Evolutionary conservation across 2,888 invertebrate species (phyloP).

Genomic region (Clistopyga incitator): DNA sequence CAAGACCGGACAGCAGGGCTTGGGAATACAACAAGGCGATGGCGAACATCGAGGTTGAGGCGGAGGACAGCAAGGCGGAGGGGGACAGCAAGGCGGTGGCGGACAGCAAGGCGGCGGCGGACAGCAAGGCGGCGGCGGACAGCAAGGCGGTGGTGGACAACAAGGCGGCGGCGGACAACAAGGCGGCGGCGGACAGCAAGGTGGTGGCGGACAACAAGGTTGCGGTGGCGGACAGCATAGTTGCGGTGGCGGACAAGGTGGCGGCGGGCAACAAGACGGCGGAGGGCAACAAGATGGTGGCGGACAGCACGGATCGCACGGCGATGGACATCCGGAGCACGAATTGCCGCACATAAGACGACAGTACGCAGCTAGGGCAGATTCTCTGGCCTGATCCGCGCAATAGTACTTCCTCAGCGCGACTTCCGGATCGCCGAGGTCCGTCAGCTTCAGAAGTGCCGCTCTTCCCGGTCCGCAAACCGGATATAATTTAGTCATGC

Average conservation of each 20-base stretch:
- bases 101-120: constrained; percentile 67
- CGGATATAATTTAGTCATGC: constrained; percentile 82
- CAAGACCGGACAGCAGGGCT: constrained; percentile 73
- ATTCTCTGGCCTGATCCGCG: constrained; percentile 76
- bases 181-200: constrained; percentile 45
- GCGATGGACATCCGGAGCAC: constrained; percentile 29
- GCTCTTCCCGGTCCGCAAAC: constrained; percentile 80
- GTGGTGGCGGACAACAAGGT: constrained; percentile 39
- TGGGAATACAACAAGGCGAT: constrained; percentile 39
- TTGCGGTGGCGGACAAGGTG: constrained; percentile 42
- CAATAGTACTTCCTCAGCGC: constrained; percentile 76
- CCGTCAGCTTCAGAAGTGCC: constrained; percentile 79
- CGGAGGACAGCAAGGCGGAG: constrained; percentile 73
- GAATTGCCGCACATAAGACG: constrained; percentile 72
- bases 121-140: constrained; percentile 53
- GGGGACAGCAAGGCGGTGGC: constrained; percentile 80
- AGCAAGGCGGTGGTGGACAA: constrained; percentile 50
- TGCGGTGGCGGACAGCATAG: no score
- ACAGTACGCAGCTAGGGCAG: constrained; percentile 79
- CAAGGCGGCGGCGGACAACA: constrained; percentile 40
- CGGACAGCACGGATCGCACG: constrained; percentile 59
- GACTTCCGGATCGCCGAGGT: constrained; percentile 76
- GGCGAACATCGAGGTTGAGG: constrained; percentile 39
- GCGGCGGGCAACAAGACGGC: constrained; percentile 28
- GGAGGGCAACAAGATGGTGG: constrained; percentile 44